A percentile compares a stretch with the other conserved stretches of the same genome.
These are phyloP conservation scores for Argyresthia albistria DNA, from an alignment of 2,888 invertebrate species.

Conservation along the genomic window DNA sequence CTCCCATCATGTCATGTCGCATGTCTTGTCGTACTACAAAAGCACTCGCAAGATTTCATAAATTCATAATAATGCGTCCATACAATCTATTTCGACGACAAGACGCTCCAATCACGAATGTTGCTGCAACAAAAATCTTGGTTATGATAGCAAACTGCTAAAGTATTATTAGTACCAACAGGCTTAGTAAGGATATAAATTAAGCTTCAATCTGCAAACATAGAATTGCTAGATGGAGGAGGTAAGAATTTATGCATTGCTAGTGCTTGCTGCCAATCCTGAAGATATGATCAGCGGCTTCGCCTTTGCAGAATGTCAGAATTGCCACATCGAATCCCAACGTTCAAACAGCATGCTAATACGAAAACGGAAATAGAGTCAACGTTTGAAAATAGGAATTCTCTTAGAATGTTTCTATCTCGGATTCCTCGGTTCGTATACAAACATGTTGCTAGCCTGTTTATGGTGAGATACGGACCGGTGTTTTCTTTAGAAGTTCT, in stretches of 20 bases:
- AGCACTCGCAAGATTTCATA: too few species aligned
- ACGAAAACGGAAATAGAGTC: conserved; percentile 2
- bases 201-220: conserved; percentile 1
- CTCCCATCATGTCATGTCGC: too few species aligned
- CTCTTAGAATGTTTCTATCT: not conserved
- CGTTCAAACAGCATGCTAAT: not conserved
- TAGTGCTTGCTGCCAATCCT: not conserved
- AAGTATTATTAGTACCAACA: not conserved
- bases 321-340: not conserved
- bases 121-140: not conserved
- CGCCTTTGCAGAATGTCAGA: not conserved
- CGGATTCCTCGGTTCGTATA: not conserved
- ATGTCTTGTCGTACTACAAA: too few species aligned
- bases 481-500: too few species aligned
- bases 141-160: not conserved
- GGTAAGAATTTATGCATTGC: not conserved
- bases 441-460: too few species aligned
- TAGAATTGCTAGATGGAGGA: not conserved
- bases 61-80: too few species aligned
- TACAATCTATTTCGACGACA: not conserved
- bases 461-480: too few species aligned
- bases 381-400: not conserved
- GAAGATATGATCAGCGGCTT: conserved; percentile 2
- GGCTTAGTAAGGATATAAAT: conserved; percentile 2
- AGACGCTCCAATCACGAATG: not conserved